Percentiles rank a stretch among this genome's conserved stretches.
Evolutionary conservation across 2,797 vertebrate genomes (phyloP).

Genomic region (Micromesistius poutassou): DNA sequence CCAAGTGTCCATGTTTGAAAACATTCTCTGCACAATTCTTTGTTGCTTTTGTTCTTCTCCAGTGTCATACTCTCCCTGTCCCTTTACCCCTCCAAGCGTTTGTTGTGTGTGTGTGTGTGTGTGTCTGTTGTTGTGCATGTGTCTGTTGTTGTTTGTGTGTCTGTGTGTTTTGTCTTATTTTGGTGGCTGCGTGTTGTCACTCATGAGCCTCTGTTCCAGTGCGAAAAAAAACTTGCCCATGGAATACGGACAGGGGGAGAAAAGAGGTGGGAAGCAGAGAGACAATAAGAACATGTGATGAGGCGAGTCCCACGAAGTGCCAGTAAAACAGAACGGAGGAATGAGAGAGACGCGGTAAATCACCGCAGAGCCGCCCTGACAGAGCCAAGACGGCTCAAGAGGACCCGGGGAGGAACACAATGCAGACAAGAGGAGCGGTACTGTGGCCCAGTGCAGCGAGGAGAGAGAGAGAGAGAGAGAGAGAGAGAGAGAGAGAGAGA

Average conservation of each 20-base stretch:
- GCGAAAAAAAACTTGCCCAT: background rate
- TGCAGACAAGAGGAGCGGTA: slow-evolving; percentile 38
- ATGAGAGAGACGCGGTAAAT: slow-evolving; percentile 18
- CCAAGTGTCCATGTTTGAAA: background rate
- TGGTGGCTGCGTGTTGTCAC: background rate
- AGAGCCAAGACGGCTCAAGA: slow-evolving; percentile 20
- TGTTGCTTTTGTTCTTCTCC: background rate
- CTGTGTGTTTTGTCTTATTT: background rate
- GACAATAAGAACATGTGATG: background rate
- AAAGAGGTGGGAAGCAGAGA: background rate
- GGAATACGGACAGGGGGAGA: background rate
- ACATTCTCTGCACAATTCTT: background rate
- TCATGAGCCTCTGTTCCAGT: background rate
- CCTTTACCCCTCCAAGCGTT: background rate
- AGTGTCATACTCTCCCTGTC: background rate
- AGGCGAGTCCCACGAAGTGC: background rate
- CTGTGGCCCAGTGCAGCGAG: too few species aligned
- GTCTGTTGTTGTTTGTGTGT: too few species aligned
- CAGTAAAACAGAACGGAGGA: slow-evolving; percentile 6
- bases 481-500: background rate
- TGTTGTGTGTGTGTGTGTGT: too few species aligned
- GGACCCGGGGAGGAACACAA: slow-evolving; percentile 51
- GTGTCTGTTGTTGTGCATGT: too few species aligned
- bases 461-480: background rate
- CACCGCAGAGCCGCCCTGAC: slow-evolving; percentile 21